Base-by-base conservation (phyloP, 2,113 vertebrate species). In the Trogon melanurus region DNA sequence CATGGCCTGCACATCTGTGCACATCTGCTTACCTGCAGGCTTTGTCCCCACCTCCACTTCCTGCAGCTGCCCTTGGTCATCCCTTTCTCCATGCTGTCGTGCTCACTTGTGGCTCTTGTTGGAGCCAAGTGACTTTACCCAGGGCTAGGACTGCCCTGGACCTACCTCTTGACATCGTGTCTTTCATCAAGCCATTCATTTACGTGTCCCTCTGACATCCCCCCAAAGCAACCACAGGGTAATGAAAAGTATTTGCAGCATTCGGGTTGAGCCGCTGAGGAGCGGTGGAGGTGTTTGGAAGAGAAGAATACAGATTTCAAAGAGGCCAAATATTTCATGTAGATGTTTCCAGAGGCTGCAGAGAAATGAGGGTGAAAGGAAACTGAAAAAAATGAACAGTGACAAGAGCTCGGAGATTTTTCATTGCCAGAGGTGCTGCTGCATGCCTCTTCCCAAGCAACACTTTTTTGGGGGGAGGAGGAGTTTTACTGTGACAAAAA, bases 21-120 rank as follows among this genome's bases (percentile, higher is more conserved):
- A 50, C 53, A 53, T 58, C 56, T 78, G 61, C 14, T 72, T 38
- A 16, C 32, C 81, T 44, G 20, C 58, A 27, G 14, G 20, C 32
- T 26, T 32, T n/a, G 16, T 45, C 18, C 41, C 17, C 80, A 32
- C 23, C 34, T 91, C n/a, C 56, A 29, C 5, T 57, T 66, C 67
- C 80, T 84, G 15, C n/a, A 73, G 25, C 32, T 73, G 23, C 5
- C 50, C 30, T 69, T 22, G 23, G 26, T 38, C n/a, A 61, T 44
- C 66, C n/a, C 21, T 61, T 56, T 30, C 25, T 64, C 57, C 3
- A 0, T 1, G 0, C 41, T 41, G 10, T 54, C 13, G 44, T 30
- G 10, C 62, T 85, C 11, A 11, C 27, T 87, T 18, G 15, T 41
- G 47, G 30, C 48, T 69, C 20, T 16, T 53, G 9, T 9, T 67